Evolutionary conservation across 2,888 invertebrate species (phyloP).

Genomic region (Rhyacophila evoluta): DNA sequence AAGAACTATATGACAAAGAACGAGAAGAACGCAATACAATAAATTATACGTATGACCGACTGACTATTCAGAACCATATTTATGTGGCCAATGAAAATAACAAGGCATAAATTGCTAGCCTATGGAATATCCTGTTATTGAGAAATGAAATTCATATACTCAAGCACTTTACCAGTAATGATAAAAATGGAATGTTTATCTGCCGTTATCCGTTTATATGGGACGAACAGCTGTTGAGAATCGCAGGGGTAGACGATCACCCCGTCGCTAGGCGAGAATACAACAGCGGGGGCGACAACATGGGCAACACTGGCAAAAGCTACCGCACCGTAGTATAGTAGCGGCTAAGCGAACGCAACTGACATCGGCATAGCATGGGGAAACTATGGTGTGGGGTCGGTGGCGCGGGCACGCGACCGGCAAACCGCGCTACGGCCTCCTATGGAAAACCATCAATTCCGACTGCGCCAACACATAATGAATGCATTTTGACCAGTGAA

Average conservation of each 20-base stretch:
- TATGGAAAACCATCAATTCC: conserved; percentile 5
- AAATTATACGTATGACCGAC: no score
- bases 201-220: neutral
- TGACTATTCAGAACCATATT: no score
- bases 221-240: neutral
- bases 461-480: conserved; percentile 9
- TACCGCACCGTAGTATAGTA: neutral
- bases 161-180: no score
- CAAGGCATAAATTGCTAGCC: no score
- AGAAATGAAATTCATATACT: no score
- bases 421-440: conserved; percentile 10
- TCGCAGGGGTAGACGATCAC: conserved; percentile 15
- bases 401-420: conserved; percentile 23
- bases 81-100: no score
- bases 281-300: neutral
- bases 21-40: no score
- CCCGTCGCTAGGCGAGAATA: conserved; percentile 20
- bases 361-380: neutral
- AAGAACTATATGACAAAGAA: no score
- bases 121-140: no score
- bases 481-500: conserved; percentile 2
- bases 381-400: neutral
- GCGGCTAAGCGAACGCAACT: neutral
- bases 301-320: neutral
- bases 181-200: neutral